Base-by-base conservation (phyloP, 1,140 invertebrate species). In the Galleria mellonella region DNA sequence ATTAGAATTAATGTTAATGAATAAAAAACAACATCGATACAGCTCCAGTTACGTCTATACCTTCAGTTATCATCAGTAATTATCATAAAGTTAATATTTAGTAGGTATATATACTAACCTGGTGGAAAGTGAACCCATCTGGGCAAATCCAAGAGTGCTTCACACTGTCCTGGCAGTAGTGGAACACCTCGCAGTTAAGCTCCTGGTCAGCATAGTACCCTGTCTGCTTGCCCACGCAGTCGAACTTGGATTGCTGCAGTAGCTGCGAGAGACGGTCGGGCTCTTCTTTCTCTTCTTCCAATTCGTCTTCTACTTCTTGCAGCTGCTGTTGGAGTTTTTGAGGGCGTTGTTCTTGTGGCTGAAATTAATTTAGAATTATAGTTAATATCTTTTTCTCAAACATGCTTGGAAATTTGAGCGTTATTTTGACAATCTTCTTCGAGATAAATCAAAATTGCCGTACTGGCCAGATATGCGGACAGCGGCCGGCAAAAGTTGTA, bases 61-160 rank as follows among this genome's bases (percentile, higher is more conserved):
- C n/a, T n/a, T n/a, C n/a, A n/a, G n/a, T n/a, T n/a, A n/a, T n/a
- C n/a, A n/a, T n/a, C n/a, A n/a, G n/a, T n/a, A n/a, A n/a, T n/a
- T n/a, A n/a, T n/a, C n/a, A n/a, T n/a, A n/a, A n/a, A n/a, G n/a
- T n/a, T n/a, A n/a, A n/a, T n/a, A n/a, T n/a, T n/a, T n/a, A n/a
- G n/a, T n/a, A n/a, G n/a, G n/a, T n/a, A n/a, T 9, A 40, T 43
- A 44, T 10, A 32, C 47, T 55, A 87, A 94, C 93, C 88, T 96
- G 94, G 68, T 97, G 96, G 90, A 97, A 97, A 33, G 94, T 92
- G 67, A 96, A 96, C 52, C 94, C 94, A 62, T 96, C 94, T 0
- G 96, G 96, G 66, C 96, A 97, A 57, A 97, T 93, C 95, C 96
- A 97, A 0, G 95, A 97, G 71, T 97, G 95, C 62, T 92, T 94